phyloP scores from a whole-genome alignment of 2,113 vertebrate genomes.

The Clarias macrocephalus region DNA sequence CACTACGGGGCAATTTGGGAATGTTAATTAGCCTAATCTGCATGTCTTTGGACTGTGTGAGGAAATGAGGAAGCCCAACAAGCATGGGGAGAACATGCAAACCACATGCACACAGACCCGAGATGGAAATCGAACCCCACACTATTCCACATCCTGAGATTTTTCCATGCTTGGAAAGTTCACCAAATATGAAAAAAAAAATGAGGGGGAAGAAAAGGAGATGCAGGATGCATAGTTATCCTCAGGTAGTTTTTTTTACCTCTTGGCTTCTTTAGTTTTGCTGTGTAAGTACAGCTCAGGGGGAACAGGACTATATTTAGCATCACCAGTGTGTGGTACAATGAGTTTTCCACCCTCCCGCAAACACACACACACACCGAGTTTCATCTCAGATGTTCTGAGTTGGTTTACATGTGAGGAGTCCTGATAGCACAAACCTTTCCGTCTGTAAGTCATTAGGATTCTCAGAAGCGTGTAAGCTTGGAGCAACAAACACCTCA shows the following conservation, averaged over 20 bases:
- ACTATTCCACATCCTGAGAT: neutral
- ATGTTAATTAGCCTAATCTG: too few species aligned
- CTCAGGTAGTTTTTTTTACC: neutral
- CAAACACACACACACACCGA: neutral
- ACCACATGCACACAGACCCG: too few species aligned
- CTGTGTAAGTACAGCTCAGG: neutral
- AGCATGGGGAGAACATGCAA: too few species aligned
- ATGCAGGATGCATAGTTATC: neutral
- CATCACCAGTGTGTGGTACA: neutral
- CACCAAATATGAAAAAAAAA: neutral
- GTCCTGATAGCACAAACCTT: neutral
- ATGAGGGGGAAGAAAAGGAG: neutral
- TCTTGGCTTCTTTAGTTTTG: neutral
- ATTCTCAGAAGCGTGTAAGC: neutral
- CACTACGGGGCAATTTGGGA: too few species aligned
- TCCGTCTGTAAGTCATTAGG: neutral
- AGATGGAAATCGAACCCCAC: too few species aligned
- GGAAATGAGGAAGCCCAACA: too few species aligned
- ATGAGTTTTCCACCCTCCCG: neutral
- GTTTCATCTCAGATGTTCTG: neutral
- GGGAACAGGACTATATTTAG: neutral
- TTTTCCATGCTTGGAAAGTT: neutral
- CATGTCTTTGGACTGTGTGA: too few species aligned
- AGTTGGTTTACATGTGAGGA: slow-evolving; percentile 6
- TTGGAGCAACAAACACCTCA: neutral